Conservation (phyloP, 2,888 invertebrate species). For the Cosmia pyralina region DNA sequence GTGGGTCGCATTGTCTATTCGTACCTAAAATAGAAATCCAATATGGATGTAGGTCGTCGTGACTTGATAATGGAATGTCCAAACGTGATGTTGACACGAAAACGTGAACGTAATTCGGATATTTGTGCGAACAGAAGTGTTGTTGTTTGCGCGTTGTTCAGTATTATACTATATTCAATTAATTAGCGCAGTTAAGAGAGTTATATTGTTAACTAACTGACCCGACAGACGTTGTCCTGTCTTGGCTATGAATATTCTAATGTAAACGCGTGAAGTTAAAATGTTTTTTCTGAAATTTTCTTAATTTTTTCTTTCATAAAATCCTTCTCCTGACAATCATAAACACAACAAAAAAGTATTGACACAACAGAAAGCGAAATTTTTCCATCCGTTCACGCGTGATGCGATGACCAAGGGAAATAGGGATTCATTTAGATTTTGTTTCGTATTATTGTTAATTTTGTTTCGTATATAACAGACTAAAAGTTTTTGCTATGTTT, state of each 20-base stretch:
- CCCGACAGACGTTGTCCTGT: no score
- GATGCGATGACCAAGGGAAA: no score
- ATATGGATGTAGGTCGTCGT: slow-evolving; percentile 75
- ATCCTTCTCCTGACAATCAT: no score
- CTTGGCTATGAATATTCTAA: no score
- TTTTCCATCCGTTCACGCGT: no score
- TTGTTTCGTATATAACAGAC: slow-evolving; percentile 17
- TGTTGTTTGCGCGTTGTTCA: slow-evolving; percentile 49
- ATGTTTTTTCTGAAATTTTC: no score
- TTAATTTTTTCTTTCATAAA: no score
- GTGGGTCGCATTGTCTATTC: slow-evolving; percentile 69
- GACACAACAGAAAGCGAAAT: no score
- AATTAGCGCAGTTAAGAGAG: slow-evolving; percentile 48
- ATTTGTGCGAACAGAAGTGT: slow-evolving; percentile 67
- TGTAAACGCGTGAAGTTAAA: no score
- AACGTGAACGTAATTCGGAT: slow-evolving; percentile 74
- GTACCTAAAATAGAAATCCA: slow-evolving; percentile 75
- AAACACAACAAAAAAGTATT: no score
- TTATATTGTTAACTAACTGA: no score
- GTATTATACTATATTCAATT: slow-evolving; percentile 38
- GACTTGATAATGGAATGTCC: slow-evolving; percentile 77
- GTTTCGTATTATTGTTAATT: slow-evolving; percentile 47
- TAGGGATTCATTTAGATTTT: no score
- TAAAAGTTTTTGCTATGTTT: slow-evolving; percentile 22
- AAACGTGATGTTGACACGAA: slow-evolving; percentile 77